phyloP scores from a whole-genome alignment of 2,888 invertebrate genomes.

The Rotaria socialis region DNA sequence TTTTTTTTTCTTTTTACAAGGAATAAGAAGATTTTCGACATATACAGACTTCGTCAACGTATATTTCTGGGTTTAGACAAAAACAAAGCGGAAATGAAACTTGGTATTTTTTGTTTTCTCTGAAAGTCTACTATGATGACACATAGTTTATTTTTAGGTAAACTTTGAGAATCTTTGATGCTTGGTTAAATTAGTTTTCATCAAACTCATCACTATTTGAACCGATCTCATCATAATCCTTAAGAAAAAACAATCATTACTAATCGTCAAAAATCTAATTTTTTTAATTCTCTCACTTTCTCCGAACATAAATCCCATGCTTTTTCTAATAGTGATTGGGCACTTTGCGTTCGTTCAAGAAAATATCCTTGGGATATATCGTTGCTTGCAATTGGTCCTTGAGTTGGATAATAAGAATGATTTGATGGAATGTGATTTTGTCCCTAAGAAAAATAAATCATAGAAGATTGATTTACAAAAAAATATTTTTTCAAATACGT shows the following conservation, averaged over 20 bases:
- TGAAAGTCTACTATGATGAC: neutral
- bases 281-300: conserved; percentile 50
- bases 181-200: neutral
- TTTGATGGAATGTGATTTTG: conserved; percentile 67
- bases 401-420: conserved; percentile 81
- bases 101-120: neutral
- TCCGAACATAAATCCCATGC: conserved; percentile 68
- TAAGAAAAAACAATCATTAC: neutral
- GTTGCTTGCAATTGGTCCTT: conserved; percentile 67
- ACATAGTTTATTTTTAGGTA: neutral
- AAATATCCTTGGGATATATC: conserved; percentile 81
- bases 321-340: conserved; percentile 76
- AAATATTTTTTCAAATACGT: conserved; percentile 54
- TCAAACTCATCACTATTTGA: neutral
- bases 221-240: neutral
- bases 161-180: neutral
- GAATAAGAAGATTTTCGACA: neutral
- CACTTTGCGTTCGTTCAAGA: conserved; percentile 86
- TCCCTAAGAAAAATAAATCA: neutral
- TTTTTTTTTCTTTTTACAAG: neutral
- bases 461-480: neutral
- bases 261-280: neutral
- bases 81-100: neutral
- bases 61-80: neutral
- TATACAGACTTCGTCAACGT: neutral